Percentiles rank a stretch among this genome's conserved stretches.
These are phyloP conservation scores for Popillia japonica DNA, from an alignment of 1,140 invertebrate species.

Conservation along the genomic window DNA sequence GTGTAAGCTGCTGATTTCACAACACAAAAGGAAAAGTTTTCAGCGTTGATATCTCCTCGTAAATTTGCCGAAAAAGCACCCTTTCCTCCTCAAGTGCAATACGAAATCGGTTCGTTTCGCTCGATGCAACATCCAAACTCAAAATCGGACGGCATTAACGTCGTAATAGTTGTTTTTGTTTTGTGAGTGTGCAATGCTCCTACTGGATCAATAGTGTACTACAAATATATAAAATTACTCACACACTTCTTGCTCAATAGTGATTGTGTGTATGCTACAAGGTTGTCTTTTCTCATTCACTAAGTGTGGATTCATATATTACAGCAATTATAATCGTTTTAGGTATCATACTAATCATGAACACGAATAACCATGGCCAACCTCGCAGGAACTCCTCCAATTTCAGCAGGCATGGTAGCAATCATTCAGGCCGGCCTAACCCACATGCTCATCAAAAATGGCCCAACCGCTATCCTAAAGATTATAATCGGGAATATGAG, in stretches of 20 bases:
- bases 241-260: constrained; percentile 55
- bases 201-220: constrained; percentile 55
- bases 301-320: not conserved
- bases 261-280: constrained; percentile 53
- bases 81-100: constrained; percentile 13
- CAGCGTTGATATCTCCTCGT: constrained; percentile 33
- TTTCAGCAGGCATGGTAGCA: constrained; percentile 57
- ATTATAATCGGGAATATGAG: constrained; percentile 59
- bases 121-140: constrained; percentile 24
- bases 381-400: constrained; percentile 58
- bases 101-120: constrained; percentile 29
- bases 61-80: constrained; percentile 37
- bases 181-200: constrained; percentile 50
- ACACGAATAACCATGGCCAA: constrained; percentile 59
- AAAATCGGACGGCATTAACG: not conserved
- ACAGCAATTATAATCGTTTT: not conserved
- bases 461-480: constrained; percentile 58
- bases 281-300: constrained; percentile 50
- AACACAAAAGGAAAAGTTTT: constrained; percentile 49
- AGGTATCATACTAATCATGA: constrained; percentile 50
- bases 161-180: constrained; percentile 46
- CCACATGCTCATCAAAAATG: constrained; percentile 57
- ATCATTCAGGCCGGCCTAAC: constrained; percentile 54
- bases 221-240: constrained; percentile 51
- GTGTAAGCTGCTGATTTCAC: constrained; percentile 53